Conservation (phyloP, 2,113 vertebrate genomes). For the Sceloporus undulatus region DNA sequence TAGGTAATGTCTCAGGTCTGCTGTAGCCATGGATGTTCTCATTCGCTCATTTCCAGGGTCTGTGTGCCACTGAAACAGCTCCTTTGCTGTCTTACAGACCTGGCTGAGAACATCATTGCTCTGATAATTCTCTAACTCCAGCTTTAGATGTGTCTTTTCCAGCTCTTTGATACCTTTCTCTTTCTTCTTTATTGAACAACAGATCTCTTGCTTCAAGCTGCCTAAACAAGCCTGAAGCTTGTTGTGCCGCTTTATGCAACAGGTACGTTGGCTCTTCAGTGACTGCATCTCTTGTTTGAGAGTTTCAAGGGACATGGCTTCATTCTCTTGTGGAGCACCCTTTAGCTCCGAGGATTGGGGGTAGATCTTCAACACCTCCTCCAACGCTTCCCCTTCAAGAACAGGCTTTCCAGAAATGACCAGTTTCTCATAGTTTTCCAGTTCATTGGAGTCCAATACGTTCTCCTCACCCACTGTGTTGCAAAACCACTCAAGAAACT, state of each 20-base stretch:
- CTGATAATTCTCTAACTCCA: slow-evolving; percentile 40
- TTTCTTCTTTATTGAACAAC: slow-evolving; percentile 24
- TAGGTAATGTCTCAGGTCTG: slow-evolving; percentile 47
- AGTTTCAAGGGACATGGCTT: slow-evolving; percentile 20
- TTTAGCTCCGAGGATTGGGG: accelerated
- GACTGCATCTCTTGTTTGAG: slow-evolving; percentile 54
- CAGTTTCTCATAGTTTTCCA: slow-evolving; percentile 54
- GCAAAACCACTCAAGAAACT: slow-evolving; percentile 62
- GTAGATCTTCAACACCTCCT: slow-evolving; percentile 27
- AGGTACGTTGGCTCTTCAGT: background rate
- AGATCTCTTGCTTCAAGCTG: slow-evolving; percentile 40
- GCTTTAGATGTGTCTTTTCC: slow-evolving; percentile 18
- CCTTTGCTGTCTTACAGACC: slow-evolving; percentile 20
- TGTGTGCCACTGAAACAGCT: background rate
- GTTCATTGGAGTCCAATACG: slow-evolving; percentile 22
- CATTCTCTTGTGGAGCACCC: accelerated
- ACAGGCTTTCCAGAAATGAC: slow-evolving; percentile 61
- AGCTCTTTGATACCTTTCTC: background rate
- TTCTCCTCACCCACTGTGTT: slow-evolving; percentile 43
- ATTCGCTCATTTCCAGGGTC: background rate
- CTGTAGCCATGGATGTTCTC: slow-evolving; percentile 8
- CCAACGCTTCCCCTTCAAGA: slow-evolving; percentile 39
- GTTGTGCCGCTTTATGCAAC: slow-evolving; percentile 2
- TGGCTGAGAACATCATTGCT: slow-evolving; percentile 38
- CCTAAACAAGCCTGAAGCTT: slow-evolving; percentile 31